Conservation (phyloP, 2,888 invertebrate genomes). For the Idaea biselata region DNA sequence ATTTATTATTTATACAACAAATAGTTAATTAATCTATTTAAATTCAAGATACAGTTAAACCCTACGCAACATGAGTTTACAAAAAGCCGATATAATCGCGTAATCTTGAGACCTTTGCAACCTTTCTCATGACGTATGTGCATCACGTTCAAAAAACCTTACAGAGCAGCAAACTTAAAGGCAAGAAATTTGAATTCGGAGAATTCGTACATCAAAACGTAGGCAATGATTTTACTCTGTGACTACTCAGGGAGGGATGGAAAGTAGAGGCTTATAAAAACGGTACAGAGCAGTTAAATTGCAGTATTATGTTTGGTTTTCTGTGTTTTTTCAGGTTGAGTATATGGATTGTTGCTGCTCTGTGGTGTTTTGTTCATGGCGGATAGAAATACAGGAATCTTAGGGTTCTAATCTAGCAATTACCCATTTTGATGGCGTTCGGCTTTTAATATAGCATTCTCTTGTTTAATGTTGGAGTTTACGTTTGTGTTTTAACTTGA, state of each 20-base stretch:
- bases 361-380: constrained; percentile 39
- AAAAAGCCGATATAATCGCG: constrained; percentile 75
- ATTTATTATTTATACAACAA: constrained; percentile 1
- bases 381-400: constrained; percentile 70
- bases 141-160: constrained; percentile 63
- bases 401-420: constrained; percentile 78
- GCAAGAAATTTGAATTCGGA: constrained; percentile 3
- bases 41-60: constrained; percentile 65
- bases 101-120: constrained; percentile 78
- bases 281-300: constrained; percentile 42
- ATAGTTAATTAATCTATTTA: constrained; percentile 57
- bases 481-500: not conserved
- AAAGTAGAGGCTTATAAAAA: constrained; percentile 62
- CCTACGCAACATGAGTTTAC: constrained; percentile 59
- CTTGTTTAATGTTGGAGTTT: constrained; percentile 60
- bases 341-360: constrained; percentile 27
- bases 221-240: constrained; percentile 36
- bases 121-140: constrained; percentile 75
- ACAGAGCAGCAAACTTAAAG: constrained; percentile 38
- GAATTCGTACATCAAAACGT: not conserved
- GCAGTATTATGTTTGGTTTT: not conserved
- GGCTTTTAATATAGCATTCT: constrained; percentile 76
- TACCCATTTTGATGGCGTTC: constrained; percentile 79
- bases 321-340: constrained; percentile 5
- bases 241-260: constrained; percentile 38